These are phyloP conservation scores for Alcis repandata DNA, from an alignment of 2,888 invertebrate genomes.

Conservation along the genomic window DNA sequence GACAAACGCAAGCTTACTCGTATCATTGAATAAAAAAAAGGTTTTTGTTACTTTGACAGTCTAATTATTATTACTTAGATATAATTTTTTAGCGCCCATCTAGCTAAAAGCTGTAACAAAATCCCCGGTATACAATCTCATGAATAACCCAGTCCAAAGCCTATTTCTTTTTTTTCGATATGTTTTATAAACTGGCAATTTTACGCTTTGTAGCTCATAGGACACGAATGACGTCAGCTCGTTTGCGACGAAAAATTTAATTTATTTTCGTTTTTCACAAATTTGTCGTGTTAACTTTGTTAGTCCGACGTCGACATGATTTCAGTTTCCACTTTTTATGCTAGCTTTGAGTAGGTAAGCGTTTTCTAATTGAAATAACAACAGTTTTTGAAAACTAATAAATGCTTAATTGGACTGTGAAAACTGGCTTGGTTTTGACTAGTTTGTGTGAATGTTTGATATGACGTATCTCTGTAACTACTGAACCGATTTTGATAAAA, in stretches of 20 bases:
- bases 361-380: not conserved
- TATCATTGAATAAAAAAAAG: too few relatives aligned
- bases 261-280: conserved; percentile 34
- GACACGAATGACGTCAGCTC: conserved; percentile 26
- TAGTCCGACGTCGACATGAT: conserved; percentile 20
- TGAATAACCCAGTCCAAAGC: not conserved
- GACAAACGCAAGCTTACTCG: too few relatives aligned
- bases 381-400: not conserved
- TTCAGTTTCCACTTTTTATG: conserved; percentile 1
- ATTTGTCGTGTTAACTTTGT: conserved; percentile 34
- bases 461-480: too few relatives aligned
- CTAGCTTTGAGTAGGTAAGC: not conserved
- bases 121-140: not conserved
- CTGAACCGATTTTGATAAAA: too few relatives aligned
- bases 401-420: not conserved
- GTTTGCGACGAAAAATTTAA: conserved; percentile 34
- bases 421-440: not conserved
- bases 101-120: not conserved
- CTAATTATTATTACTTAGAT: too few relatives aligned
- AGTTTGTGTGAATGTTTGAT: not conserved
- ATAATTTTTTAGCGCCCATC: not conserved
- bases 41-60: too few relatives aligned
- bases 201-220: conserved; percentile 24
- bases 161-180: conserved; percentile 13
- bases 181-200: conserved; percentile 21